Conservation (phyloP, 2,888 invertebrate genomes). For the Apotomis betuletana region DNA sequence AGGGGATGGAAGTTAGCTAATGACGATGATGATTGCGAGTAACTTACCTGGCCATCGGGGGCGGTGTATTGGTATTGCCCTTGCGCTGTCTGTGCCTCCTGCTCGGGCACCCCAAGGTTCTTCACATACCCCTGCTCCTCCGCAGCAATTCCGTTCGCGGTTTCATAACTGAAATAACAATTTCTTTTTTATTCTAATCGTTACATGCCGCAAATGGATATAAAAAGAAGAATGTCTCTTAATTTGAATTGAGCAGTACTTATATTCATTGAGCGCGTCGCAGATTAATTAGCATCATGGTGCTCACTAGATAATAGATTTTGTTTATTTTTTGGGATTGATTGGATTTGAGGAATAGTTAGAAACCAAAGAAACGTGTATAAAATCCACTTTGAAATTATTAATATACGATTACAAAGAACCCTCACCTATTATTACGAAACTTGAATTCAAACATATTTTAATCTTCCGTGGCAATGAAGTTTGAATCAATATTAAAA, state of each 20-base stretch:
- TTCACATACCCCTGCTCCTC: slow-evolving; percentile 85
- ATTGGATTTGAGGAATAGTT: no score
- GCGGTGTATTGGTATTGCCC: slow-evolving; percentile 85
- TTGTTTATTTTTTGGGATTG: no score
- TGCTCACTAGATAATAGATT: no score
- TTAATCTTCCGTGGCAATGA: not conserved
- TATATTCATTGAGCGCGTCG: no score
- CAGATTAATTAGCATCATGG: no score
- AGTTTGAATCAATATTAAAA: slow-evolving; percentile 17
- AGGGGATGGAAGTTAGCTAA: no score
- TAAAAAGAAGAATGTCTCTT: no score
- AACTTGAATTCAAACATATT: not conserved
- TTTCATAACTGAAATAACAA: slow-evolving; percentile 77
- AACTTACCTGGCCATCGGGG: slow-evolving; percentile 80
- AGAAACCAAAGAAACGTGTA: no score
- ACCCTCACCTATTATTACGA: not conserved
- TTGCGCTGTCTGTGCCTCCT: slow-evolving; percentile 83
- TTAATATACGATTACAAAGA: no score
- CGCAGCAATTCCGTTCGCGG: slow-evolving; percentile 86
- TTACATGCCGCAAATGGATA: not conserved
- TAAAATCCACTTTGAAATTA: no score
- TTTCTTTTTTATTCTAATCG: not conserved
- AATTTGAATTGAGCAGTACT: no score
- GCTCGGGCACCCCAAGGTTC: slow-evolving; percentile 81
- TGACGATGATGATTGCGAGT: no score